These are phyloP conservation scores for Ectemnius cavifrons DNA, from an alignment of 2,888 invertebrate species.

Conservation along the genomic window DNA sequence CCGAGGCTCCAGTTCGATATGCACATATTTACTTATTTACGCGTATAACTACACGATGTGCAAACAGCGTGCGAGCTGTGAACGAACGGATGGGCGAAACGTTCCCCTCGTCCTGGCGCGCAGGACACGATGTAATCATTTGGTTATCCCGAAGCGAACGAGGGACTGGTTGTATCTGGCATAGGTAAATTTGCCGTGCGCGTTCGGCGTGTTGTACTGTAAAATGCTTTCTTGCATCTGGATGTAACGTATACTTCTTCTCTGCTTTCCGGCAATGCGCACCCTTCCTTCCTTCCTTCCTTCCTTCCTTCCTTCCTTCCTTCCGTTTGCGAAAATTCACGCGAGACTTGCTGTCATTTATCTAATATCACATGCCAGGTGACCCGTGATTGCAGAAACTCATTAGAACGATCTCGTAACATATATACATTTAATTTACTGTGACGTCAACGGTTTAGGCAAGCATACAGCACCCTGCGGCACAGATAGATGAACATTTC, in stretches of 20 bases:
- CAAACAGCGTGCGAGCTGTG: neutral
- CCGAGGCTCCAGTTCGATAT: slow-evolving; percentile 2
- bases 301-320: too few relatives aligned
- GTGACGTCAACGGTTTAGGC: neutral
- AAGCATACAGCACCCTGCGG: neutral
- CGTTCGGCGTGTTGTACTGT: too few relatives aligned
- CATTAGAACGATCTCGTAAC: neutral
- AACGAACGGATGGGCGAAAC: neutral
- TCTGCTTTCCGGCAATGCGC: too few relatives aligned
- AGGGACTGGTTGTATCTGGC: too few relatives aligned
- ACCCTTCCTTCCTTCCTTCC: too few relatives aligned
- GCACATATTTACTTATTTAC: slow-evolving; percentile 26
- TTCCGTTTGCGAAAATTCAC: too few relatives aligned
- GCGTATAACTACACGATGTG: slow-evolving; percentile 13
- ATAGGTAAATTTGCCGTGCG: too few relatives aligned
- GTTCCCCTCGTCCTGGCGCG: slow-evolving; percentile 1
- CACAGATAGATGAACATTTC: slow-evolving; percentile 18
- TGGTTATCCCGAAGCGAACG: neutral
- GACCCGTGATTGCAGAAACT: neutral
- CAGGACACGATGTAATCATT: neutral
- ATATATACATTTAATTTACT: neutral
- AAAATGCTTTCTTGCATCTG: too few relatives aligned
- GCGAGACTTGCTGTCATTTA: too few relatives aligned
- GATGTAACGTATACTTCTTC: too few relatives aligned
- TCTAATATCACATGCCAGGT: neutral